phyloP scores from a whole-genome alignment of 2,113 vertebrate genomes.

The Cynocephalus volans region DNA sequence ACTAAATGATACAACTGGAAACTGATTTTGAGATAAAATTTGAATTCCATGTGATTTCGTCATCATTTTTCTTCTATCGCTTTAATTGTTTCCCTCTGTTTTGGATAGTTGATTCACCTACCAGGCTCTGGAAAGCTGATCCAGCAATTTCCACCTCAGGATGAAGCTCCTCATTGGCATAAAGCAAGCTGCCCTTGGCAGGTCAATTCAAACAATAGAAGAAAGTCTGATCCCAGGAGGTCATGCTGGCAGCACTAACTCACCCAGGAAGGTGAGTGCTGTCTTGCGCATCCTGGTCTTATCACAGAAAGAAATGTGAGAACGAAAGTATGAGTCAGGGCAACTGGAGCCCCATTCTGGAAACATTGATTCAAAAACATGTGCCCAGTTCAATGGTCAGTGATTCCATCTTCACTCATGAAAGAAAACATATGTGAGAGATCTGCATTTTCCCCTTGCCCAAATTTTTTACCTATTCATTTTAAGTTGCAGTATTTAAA shows the following conservation, averaged over 20 bases:
- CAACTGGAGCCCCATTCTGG: neutral
- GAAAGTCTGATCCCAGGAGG: neutral
- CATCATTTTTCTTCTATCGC: neutral
- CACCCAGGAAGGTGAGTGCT: neutral
- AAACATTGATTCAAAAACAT: slow-evolving; percentile 16
- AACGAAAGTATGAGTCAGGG: neutral
- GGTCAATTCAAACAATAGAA: neutral
- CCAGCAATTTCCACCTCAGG: neutral
- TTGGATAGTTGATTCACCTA: neutral
- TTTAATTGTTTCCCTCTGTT: neutral
- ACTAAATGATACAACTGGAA: neutral
- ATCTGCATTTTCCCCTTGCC: neutral
- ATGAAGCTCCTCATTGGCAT: neutral
- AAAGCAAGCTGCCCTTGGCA: neutral
- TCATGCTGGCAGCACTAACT: neutral
- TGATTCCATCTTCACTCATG: neutral
- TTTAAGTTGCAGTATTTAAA: neutral
- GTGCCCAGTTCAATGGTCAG: neutral
- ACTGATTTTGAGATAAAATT: neutral
- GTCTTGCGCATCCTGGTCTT: neutral
- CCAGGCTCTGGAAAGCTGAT: neutral
- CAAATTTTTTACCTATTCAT: neutral
- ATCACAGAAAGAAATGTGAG: neutral
- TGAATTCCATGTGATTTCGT: neutral
- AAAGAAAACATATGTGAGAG: neutral